These are phyloP conservation scores for Heliconius erato DNA, from an alignment of 2,888 invertebrate genomes.

Conservation along the genomic window DNA sequence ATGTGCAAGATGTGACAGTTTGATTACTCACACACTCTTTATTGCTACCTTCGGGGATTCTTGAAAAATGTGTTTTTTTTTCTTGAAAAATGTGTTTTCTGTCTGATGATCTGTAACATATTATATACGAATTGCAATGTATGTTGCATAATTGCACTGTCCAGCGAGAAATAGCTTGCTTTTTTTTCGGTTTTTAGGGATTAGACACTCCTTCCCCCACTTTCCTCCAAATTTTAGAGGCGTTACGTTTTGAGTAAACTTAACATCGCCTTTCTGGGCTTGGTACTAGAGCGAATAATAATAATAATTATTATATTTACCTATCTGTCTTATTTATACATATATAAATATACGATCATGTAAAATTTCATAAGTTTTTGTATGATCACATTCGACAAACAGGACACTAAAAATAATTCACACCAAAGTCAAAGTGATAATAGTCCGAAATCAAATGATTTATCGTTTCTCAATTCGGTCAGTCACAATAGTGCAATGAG, in stretches of 20 bases:
- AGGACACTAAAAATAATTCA: slow-evolving; percentile 28
- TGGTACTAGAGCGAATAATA: no score
- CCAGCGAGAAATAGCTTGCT: background rate
- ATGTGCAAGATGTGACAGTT: slow-evolving; percentile 55
- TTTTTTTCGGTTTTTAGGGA: no score
- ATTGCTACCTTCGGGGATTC: slow-evolving; percentile 19
- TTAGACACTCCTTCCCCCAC: no score
- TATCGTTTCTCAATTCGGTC: slow-evolving; percentile 50
- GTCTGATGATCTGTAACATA: background rate
- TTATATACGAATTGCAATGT: background rate
- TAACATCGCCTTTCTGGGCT: no score
- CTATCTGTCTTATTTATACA: no score
- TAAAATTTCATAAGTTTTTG: background rate
- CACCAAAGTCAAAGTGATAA: slow-evolving; percentile 50
- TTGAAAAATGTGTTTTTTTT: slow-evolving; percentile 29
- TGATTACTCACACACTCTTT: slow-evolving; percentile 43
- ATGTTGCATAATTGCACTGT: background rate
- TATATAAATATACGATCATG: no score
- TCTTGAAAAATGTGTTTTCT: slow-evolving; percentile 31
- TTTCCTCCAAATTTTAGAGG: no score
- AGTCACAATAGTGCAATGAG: slow-evolving; percentile 46
- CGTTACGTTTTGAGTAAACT: no score
- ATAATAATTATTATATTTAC: no score
- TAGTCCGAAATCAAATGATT: slow-evolving; percentile 51
- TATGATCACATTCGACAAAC: slow-evolving; percentile 4